Percentiles rank a stretch among this genome's conserved stretches.
Evolutionary conservation across 2,888 invertebrate genomes (phyloP).

Genomic region (Noctua comes): DNA sequence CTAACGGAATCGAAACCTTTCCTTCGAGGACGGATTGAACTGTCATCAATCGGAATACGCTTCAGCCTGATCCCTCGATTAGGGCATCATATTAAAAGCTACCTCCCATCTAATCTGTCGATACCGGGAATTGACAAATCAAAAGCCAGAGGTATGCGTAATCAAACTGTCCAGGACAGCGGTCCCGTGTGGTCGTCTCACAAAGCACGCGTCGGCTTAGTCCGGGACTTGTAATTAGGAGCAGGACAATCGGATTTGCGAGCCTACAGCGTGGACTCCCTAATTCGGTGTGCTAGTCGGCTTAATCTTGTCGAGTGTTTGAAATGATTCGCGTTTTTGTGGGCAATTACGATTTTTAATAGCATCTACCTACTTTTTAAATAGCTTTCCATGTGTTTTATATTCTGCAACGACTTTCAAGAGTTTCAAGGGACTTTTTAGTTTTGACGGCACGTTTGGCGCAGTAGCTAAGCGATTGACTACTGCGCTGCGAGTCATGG

Average conservation of each 20-base stretch:
- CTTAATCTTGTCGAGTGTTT: conserved; percentile 38
- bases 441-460: no score
- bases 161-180: conserved; percentile 61
- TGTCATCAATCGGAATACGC: not conserved
- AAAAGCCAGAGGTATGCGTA: conserved; percentile 55
- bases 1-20: no score
- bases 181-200: conserved; percentile 56
- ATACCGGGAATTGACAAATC: conserved; percentile 57
- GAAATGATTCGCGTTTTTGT: conserved; percentile 19
- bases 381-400: not conserved
- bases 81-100: conserved; percentile 37
- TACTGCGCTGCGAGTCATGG: no score
- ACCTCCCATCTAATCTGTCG: conserved; percentile 12
- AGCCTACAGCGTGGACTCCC: conserved; percentile 42
- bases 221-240: conserved; percentile 67
- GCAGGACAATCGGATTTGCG: conserved; percentile 64
- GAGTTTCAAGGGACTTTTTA: no score
- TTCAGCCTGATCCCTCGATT: not conserved
- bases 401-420: not conserved
- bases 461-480: no score
- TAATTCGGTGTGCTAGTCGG: conserved; percentile 36
- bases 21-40: not conserved
- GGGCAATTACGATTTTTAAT: not conserved
- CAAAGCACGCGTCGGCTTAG: conserved; percentile 63
- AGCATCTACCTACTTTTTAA: not conserved